Evolutionary conservation across 2,888 invertebrate species (phyloP).

Genomic region (Hemithea aestivaria): DNA sequence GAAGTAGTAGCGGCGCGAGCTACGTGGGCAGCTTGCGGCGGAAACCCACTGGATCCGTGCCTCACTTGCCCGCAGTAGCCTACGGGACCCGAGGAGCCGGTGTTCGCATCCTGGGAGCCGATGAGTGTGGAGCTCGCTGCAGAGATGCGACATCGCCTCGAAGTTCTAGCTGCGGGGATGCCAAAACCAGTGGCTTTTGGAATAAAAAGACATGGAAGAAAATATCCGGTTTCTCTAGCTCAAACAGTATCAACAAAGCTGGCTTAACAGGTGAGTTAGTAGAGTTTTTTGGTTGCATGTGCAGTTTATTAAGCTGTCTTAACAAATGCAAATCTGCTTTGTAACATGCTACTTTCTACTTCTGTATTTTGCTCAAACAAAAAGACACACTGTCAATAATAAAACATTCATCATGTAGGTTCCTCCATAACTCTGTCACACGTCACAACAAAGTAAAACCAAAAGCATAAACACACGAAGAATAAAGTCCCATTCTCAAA

Average conservation of each 20-base stretch:
- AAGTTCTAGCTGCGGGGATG: conserved; percentile 72
- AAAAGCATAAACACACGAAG: conserved; percentile 41
- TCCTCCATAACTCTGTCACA: conserved; percentile 39
- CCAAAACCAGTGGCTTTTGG: conserved; percentile 81
- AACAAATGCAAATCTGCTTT: conserved; percentile 23
- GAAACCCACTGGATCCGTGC: conserved; percentile 71
- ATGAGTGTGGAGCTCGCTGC: conserved; percentile 63
- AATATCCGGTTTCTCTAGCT: conserved; percentile 85
- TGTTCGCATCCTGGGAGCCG: conserved; percentile 68
- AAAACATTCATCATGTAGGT: conserved; percentile 41
- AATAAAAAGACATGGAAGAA: conserved; percentile 89
- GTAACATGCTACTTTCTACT: conserved; percentile 25
- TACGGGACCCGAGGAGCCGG: conserved; percentile 75
- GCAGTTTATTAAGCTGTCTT: conserved; percentile 3
- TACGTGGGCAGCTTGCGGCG: conserved; percentile 85
- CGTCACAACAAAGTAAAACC: conserved; percentile 36
- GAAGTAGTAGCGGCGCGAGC: conserved; percentile 90
- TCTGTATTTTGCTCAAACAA: conserved; percentile 64
- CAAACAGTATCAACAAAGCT: conserved; percentile 84
- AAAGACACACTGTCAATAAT: conserved; percentile 29
- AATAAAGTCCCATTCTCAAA: conserved; percentile 54
- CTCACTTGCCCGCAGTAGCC: conserved; percentile 73
- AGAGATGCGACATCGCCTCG: conserved; percentile 64
- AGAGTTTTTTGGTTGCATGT: conserved; percentile 11
- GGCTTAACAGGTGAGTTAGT: conserved; percentile 81